A percentile compares a stretch with the other conserved stretches of the same genome.
Evolutionary conservation across 2,797 vertebrate species (phyloP).

Genomic region (Serranus cabrilla): DNA sequence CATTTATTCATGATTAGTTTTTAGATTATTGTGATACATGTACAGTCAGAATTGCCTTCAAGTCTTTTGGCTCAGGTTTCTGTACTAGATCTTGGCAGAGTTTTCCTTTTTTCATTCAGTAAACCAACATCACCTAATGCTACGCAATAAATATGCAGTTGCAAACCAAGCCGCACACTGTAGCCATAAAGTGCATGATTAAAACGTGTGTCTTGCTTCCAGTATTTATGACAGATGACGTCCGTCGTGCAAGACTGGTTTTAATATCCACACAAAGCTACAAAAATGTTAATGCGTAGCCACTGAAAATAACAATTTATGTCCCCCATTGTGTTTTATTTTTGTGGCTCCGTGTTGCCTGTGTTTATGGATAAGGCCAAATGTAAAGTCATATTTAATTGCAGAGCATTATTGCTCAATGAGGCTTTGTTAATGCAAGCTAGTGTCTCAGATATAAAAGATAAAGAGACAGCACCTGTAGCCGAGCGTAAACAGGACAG

Average conservation of each 20-base stretch:
- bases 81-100: conserved; percentile 24
- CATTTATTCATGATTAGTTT: conserved; percentile 2
- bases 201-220: conserved; percentile 51
- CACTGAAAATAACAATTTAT: conserved; percentile 65
- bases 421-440: conserved; percentile 65
- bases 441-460: conserved; percentile 59
- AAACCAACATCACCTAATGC: conserved; percentile 42
- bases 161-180: conserved; percentile 54
- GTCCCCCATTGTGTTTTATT: conserved; percentile 53
- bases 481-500: conserved; percentile 33
- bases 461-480: conserved; percentile 62
- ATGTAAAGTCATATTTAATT: conserved; percentile 77
- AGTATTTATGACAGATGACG: conserved; percentile 64
- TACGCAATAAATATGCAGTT: conserved; percentile 43
- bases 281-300: conserved; percentile 63
- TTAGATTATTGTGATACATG: conserved; percentile 5
- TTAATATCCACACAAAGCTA: conserved; percentile 66
- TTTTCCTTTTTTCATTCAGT: conserved; percentile 39
- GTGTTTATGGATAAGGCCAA: conserved; percentile 67
- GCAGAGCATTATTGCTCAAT: conserved; percentile 67
- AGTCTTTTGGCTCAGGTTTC: conserved; percentile 10
- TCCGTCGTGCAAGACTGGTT: conserved; percentile 56
- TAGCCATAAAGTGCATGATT: conserved; percentile 56
- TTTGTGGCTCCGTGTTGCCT: conserved; percentile 51
- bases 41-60: conserved; percentile 11